Evolutionary conservation across 2,888 invertebrate species (phyloP), one percentile per base, ranked within the genome.

Genomic region (Drosophila rellima): DNA sequence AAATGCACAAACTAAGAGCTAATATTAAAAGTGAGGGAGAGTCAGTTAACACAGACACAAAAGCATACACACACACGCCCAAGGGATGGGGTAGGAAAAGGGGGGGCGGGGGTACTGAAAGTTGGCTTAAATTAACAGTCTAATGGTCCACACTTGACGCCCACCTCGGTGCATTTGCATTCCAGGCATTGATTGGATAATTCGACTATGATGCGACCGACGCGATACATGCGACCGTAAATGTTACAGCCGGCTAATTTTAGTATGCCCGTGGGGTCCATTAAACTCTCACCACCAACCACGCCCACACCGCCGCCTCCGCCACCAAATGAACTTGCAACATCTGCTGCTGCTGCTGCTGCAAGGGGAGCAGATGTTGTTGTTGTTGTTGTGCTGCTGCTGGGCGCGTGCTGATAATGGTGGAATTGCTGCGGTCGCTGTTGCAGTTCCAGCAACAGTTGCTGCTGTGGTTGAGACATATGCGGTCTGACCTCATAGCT

Each of bases 211-310:
- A 96, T 95, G 85, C 95, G 94, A 3, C 96, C 97, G 10, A 97
- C 96, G 23, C 96, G 94, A 92, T 97, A 97, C 96, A 97, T 97
- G 74, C 96, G 94, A 6, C 97, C 97, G 88, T 97, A 97, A 83
- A 97, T 97, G 92, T 97, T 97, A 90, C 97, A 97, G 0, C 97
- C 97, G 11, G 96, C 96, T 70, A 97, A 91, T 92, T 97, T 97
- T 45, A 96, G 92, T 54, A 95, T 92, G 35, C 95, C 95, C 13
- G 94, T 92, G 47, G 91, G 88, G 78, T 90, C 90, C 67, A 89
- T 89, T 72, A 91, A 74, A 68, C 78, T 88, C n/a, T 73, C 75
- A 6, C 50, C 62, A 1, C 42, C 39, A 8, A 31, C 45, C 3
- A 18, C 7, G 15, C 33, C 23, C 3, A 40, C 18, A 18, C 39